A percentile compares a stretch with the other conserved stretches of the same genome.
Evolutionary conservation across 1,140 invertebrate species (phyloP).

Genomic region (Megalopta genalis): DNA sequence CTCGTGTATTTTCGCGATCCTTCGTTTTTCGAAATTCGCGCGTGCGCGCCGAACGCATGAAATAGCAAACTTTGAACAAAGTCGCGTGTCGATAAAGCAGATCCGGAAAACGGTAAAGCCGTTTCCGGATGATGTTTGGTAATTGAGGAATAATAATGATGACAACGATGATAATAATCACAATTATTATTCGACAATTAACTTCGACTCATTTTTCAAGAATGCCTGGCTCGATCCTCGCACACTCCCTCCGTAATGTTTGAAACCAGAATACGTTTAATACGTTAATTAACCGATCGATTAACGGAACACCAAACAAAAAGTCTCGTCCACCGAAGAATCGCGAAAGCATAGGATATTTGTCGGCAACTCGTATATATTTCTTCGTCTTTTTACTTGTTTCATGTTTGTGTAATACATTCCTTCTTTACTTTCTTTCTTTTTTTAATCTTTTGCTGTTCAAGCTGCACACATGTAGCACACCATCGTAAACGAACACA

Average conservation of each 20-base stretch:
- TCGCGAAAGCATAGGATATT: not conserved
- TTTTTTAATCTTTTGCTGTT: not conserved
- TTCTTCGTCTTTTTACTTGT: not conserved
- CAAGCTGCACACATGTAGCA: conserved; percentile 21
- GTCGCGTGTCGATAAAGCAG: not conserved
- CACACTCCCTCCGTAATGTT: not conserved
- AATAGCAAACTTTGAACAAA: not conserved
- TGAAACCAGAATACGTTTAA: not conserved
- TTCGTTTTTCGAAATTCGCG: not conserved
- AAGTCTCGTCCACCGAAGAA: not conserved
- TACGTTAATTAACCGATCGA: not conserved
- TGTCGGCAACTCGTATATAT: not conserved
- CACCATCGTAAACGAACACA: conserved; percentile 33
- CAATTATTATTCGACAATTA: not conserved
- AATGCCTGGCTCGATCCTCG: not conserved
- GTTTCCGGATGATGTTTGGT: not conserved
- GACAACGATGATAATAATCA: no score
- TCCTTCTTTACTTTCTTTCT: no score
- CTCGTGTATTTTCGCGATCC: not conserved
- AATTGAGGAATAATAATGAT: not conserved
- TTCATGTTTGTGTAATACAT: not conserved
- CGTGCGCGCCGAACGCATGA: not conserved
- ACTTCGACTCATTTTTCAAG: not conserved
- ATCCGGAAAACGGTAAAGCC: not conserved
- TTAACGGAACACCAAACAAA: not conserved